Base-by-base conservation (phyloP, 2,113 vertebrate species). In the Triplophysa dalaica region DNA sequence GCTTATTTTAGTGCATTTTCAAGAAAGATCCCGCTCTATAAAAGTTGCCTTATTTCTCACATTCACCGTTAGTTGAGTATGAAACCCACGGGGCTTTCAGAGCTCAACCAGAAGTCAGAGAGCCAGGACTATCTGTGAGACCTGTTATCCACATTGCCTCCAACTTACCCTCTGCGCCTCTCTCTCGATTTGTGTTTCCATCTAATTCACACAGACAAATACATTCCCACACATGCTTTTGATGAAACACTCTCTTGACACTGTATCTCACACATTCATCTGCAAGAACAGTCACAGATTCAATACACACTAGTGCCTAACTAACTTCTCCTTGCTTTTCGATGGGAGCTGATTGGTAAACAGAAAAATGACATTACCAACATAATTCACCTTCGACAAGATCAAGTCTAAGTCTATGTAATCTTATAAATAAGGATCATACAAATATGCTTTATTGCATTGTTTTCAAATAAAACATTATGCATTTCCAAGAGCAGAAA, bases 11-110 rank as follows among this genome's bases (percentile, higher is more conserved):
- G 77, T 65, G 62, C 73, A 60, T 69, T 45, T 60, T 41, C 33
- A 43, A 24, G 82, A 76, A 69, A 33, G 24, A 77, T 83, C 69
- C 70, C 66, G 52, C 60, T 83, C 77, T 80, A 72, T 68, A 80
- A 77, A 77, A 80, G 78, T 60, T 67, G 50, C 26, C 60, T 72
- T 48, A 63, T 72, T 80, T 80, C 66, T 45, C 65, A 75, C 64
- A 64, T 67, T 75, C 54, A 70, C 61, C 60, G 21, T 73, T 26
- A 77, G 78, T 24, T 22, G 72, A 70, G 74, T 66, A 79, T 80
- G 78, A 83, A 80, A 77, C 67, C 74, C 68, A 41, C 19, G 54
- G 52, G 75, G 68, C 29, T 74, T 72, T 82, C 9, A 73, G 11
- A 74, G 48, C 62, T 64, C 38, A 65, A 65, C 29, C 63, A 75